A percentile compares a stretch with the other conserved stretches of the same genome.
Conservation (phyloP, 2,888 invertebrate species). For the Pachymerium ferrugineum region DNA sequence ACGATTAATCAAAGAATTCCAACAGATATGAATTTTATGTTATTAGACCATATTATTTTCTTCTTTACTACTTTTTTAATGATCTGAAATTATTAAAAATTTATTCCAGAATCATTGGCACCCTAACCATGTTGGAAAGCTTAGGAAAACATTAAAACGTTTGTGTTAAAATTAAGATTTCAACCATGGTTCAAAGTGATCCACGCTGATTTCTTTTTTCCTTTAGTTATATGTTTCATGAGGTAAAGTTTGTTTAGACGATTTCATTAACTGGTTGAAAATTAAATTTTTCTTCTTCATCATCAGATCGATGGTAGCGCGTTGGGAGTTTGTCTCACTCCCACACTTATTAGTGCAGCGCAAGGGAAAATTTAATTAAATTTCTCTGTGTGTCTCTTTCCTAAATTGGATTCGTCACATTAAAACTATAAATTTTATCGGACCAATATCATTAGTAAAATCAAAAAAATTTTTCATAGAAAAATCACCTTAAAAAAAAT, state of each 20-base stretch:
- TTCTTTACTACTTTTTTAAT: too few relatives aligned
- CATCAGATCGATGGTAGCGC: conserved; percentile 27
- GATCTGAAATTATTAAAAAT: too few relatives aligned
- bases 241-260: conserved; percentile 26
- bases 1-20: too few relatives aligned
- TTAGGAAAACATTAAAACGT: too few relatives aligned
- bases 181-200: neutral
- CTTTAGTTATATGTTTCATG: neutral
- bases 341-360: conserved; percentile 23
- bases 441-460: conserved; percentile 19
- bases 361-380: conserved; percentile 27
- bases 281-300: conserved; percentile 24
- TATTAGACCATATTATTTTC: too few relatives aligned
- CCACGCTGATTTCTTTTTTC: neutral
- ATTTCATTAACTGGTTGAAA: conserved; percentile 25
- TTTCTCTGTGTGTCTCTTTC: conserved; percentile 14
- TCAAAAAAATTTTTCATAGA: conserved; percentile 2
- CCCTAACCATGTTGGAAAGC: too few relatives aligned
- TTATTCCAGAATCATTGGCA: too few relatives aligned
- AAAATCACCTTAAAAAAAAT: neutral
- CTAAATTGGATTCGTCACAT: conserved; percentile 24
- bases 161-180: too few relatives aligned
- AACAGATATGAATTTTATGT: too few relatives aligned
- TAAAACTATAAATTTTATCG: conserved; percentile 27
- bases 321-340: conserved; percentile 19